These are phyloP conservation scores for Lateolabrax maculatus DNA, from an alignment of 2,797 vertebrate genomes.

Conservation along the genomic window DNA sequence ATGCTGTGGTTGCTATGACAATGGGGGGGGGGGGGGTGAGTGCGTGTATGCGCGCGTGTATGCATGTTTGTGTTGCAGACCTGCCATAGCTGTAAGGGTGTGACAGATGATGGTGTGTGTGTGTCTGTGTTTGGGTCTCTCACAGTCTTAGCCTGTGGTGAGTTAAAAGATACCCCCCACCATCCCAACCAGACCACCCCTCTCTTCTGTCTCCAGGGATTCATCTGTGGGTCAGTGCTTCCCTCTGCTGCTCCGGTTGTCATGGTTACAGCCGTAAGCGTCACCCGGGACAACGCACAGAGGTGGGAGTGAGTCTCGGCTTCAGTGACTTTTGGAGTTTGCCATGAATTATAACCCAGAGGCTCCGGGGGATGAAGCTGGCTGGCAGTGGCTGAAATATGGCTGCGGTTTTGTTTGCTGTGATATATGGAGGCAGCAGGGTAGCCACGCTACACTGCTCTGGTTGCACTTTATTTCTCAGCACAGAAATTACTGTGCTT, in stretches of 20 bases:
- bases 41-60: conserved; percentile 8
- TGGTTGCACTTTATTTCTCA: conserved; percentile 74
- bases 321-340: conserved; percentile 68
- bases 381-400: conserved; percentile 76
- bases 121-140: conserved; percentile 65
- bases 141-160: conserved; percentile 34
- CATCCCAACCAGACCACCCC: conserved; percentile 44
- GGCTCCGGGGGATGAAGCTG: conserved; percentile 56
- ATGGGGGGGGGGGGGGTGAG: conserved; percentile 21
- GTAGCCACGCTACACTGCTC: conserved; percentile 62
- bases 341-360: conserved; percentile 73
- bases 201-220: conserved; percentile 52
- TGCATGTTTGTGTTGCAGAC: conserved; percentile 42
- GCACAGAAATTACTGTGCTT: conserved; percentile 73
- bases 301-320: conserved; percentile 41
- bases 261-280: conserved; percentile 67
- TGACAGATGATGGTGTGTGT: conserved; percentile 43
- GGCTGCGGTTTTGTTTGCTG: conserved; percentile 73
- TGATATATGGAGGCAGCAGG: conserved; percentile 73
- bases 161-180: conserved; percentile 55
- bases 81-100: conserved; percentile 17
- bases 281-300: conserved; percentile 57
- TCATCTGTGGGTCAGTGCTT: conserved; percentile 60
- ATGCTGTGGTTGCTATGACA: conserved; percentile 79
- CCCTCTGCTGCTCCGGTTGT: conserved; percentile 59